Evolutionary conservation across 2,797 vertebrate genomes (phyloP), one percentile per base, ranked within the genome.

Genomic region (Nannoperca obscura): DNA sequence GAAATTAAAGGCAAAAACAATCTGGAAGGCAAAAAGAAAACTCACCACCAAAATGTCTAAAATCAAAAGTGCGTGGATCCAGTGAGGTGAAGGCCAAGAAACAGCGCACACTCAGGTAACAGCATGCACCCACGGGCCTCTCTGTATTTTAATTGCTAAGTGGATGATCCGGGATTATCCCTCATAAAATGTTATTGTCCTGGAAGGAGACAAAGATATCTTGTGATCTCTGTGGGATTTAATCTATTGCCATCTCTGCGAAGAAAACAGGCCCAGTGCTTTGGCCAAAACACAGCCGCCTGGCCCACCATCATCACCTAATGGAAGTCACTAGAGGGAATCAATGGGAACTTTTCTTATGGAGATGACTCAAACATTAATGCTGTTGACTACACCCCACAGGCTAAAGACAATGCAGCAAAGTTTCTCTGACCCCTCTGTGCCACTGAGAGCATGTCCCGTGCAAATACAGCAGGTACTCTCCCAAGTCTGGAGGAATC

Each of bases 141-240:
- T 78, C 71, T 66, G 87, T 83, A 93, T 95, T 95, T 94, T 94
- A 95, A 95, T 95, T 95, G 93, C 90, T 88, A 92, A 94, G 84
- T 92, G 92, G 93, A 95, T 95, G 93, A 96, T 95, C 93, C 81
- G 20, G 93, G 94, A 94, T 95, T 92, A 95, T 95, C 95, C 94
- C 90, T 94, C 88, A 95, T 94, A 94, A 95, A 93, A 94, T 95
- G 93, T 94, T 94, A 91, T 94, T 94, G 92, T 94, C 84, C 89
- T 87, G 76, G 84, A 87, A 85, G 83, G 84, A 91, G 87, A 95
- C 92, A 95, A 94, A 93, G 91, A 89, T 95, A 95, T 95, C 94
- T 95, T 94, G 89, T 95, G 94, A 94, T 93, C 94, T 92, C 84
- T 84, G 86, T 74, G 70, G 88, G 86, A 89, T 93, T 94, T 94